These are phyloP conservation scores for Dynastes grantii DNA, from an alignment of 2,888 invertebrate species.

Conservation along the genomic window DNA sequence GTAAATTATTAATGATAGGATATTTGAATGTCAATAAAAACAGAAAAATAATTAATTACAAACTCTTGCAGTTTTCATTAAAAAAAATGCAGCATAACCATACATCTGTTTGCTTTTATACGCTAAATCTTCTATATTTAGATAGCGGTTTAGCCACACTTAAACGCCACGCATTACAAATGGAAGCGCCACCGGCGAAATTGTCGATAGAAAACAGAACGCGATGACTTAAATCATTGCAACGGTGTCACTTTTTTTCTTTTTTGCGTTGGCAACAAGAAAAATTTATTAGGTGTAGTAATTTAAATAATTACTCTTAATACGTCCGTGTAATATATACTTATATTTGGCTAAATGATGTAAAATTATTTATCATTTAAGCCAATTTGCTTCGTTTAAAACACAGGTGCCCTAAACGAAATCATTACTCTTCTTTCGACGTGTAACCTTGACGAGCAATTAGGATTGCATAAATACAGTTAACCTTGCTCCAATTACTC, in stretches of 20 bases:
- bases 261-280: background rate
- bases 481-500: conserved; percentile 15
- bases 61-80: background rate
- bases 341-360: too few relatives aligned
- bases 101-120: background rate
- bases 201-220: background rate
- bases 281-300: background rate
- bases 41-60: background rate
- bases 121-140: conserved; percentile 10
- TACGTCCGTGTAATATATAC: background rate
- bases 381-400: too few relatives aligned
- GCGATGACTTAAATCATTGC: background rate
- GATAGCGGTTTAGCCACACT: background rate
- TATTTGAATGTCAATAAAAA: background rate
- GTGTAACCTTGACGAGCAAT: conserved; percentile 18
- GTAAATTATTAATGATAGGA: background rate
- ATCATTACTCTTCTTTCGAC: too few relatives aligned
- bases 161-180: background rate
- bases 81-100: background rate
- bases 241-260: background rate
- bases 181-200: background rate
- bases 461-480: conserved; percentile 12
- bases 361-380: too few relatives aligned
- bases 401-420: too few relatives aligned
- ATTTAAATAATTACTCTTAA: conserved; percentile 1